phyloP scores from a whole-genome alignment of 64 coral and sea anemone species.

The Montipora cactus region DNA sequence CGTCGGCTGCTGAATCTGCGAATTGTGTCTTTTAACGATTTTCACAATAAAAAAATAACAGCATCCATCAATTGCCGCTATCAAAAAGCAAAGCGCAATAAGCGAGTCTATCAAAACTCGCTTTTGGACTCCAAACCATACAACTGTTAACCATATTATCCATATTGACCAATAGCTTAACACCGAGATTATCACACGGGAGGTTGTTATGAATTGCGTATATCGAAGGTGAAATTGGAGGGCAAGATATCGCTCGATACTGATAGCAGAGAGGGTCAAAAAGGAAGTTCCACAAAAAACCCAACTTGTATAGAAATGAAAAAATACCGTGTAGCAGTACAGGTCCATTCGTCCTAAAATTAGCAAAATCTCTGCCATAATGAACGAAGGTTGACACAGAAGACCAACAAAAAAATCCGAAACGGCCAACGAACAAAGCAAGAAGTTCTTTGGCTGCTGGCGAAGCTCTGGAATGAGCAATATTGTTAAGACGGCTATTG shows the following conservation, averaged over 20 bases:
- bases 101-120: background rate
- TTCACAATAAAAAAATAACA: background rate
- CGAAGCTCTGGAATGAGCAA: conserved; percentile 51
- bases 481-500: conserved; percentile 49
- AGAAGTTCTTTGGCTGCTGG: conserved; percentile 47
- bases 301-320: conserved; percentile 66
- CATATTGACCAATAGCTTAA: conserved; percentile 62
- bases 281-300: conserved; percentile 84
- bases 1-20: background rate
- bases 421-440: conserved; percentile 69
- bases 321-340: conserved; percentile 39
- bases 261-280: conserved; percentile 83
- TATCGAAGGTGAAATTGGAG: conserved; percentile 79
- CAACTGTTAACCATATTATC: background rate
- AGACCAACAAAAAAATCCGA: conserved; percentile 79
- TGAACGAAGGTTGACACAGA: conserved; percentile 56
- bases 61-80: background rate
- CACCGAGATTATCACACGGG: conserved; percentile 46
- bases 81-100: background rate
- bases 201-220: conserved; percentile 60
- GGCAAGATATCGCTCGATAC: conserved; percentile 79
- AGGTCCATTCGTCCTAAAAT: conserved; percentile 47
- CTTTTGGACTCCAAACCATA: background rate
- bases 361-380: conserved; percentile 13
- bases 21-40: conserved; percentile 27